Conservation (phyloP, 2,113 vertebrate genomes). For the Cricetomys ansorgei region DNA sequence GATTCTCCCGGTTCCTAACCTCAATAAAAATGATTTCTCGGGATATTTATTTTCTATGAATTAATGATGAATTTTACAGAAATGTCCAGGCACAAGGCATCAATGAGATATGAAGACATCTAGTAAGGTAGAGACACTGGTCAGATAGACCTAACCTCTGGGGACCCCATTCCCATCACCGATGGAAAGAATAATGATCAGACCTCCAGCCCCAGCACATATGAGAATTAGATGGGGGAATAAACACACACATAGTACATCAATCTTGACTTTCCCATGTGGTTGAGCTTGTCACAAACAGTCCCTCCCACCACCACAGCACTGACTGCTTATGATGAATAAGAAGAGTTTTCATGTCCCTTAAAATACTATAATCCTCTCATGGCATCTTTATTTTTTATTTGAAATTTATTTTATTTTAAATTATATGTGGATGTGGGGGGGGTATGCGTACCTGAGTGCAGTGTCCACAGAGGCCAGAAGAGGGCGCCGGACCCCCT, state of each 20-base stretch:
- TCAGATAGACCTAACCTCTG: rapidly evolving
- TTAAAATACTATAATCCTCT: not conserved
- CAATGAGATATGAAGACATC: not conserved
- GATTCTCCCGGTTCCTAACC: not conserved
- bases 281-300: not conserved
- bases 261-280: not conserved
- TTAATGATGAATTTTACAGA: not conserved
- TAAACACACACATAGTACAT: rapidly evolving
- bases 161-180: rapidly evolving
- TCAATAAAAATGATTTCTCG: not conserved
- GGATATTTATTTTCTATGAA: not conserved
- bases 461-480: not conserved
- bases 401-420: not conserved
- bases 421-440: not conserved
- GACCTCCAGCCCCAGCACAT: rapidly evolving
- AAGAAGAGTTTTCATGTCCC: not conserved
- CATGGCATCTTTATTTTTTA: not conserved
- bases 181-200: too few relatives aligned
- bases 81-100: not conserved
- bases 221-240: not conserved
- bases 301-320: not conserved
- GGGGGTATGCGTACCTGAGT: not conserved
- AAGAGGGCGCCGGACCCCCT: not conserved
- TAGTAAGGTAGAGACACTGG: not conserved
- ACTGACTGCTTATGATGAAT: not conserved